phyloP scores from a whole-genome alignment of 1,140 invertebrate species.

The Aphidius ervi region DNA sequence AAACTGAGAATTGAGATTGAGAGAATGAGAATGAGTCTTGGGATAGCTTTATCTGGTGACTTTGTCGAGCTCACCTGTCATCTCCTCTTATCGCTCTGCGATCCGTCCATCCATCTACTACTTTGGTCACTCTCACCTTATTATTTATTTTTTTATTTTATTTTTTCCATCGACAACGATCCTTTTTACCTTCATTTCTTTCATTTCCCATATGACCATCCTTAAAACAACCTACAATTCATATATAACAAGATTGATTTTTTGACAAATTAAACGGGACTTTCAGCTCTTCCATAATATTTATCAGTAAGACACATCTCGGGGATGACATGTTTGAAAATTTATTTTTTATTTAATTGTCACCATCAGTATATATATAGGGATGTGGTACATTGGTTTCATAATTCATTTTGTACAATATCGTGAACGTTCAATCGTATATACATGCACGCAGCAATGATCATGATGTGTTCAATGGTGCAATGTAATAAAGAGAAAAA shows the following conservation, averaged over 20 bases:
- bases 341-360: too few species aligned
- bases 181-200: conserved; percentile 12
- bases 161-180: conserved; percentile 19
- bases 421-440: conserved; percentile 22
- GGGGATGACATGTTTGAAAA: too few species aligned
- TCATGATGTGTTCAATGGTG: background rate
- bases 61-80: conserved; percentile 39
- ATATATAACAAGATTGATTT: background rate
- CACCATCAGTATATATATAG: too few species aligned
- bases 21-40: background rate
- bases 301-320: too few species aligned
- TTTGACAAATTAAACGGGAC: conserved; percentile 16
- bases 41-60: conserved; percentile 18
- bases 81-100: conserved; percentile 39
- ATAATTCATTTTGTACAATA: conserved; percentile 43
- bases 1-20: background rate
- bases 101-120: conserved; percentile 38
- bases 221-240: background rate
- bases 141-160: conserved; percentile 15
- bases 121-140: background rate
- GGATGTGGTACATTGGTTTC: conserved; percentile 23
- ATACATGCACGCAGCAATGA: background rate
- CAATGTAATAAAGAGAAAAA: background rate
- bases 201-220: conserved; percentile 2
- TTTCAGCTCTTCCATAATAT: background rate